These are phyloP conservation scores for Pyrrhosoma nymphula DNA, from an alignment of 2,888 invertebrate genomes.

Conservation along the genomic window DNA sequence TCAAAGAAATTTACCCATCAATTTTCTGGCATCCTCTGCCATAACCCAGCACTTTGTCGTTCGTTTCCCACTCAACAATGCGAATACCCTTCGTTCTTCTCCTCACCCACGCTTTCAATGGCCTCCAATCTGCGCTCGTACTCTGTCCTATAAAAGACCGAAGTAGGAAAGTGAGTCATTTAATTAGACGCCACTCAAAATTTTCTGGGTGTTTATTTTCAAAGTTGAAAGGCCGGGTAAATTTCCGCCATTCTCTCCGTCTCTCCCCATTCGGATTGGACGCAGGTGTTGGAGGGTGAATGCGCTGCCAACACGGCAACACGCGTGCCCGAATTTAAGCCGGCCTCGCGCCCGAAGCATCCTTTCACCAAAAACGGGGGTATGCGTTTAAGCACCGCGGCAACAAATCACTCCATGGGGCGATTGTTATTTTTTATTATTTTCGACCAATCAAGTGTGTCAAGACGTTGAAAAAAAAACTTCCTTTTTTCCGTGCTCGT, in stretches of 20 bases:
- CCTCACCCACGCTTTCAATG: too few species aligned
- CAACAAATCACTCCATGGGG: not conserved
- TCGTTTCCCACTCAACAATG: too few species aligned
- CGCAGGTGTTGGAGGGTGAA: not conserved
- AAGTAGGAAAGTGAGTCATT: not conserved
- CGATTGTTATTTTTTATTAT: not conserved
- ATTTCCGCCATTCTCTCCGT: not conserved
- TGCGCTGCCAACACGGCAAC: not conserved
- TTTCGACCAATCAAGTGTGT: not conserved
- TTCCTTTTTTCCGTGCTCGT: not conserved
- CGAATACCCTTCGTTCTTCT: too few species aligned
- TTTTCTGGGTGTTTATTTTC: not conserved
- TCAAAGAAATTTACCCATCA: too few species aligned
- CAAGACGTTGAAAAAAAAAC: not conserved
- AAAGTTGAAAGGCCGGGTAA: not conserved
- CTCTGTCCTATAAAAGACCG: too few species aligned
- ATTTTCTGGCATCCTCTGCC: too few species aligned
- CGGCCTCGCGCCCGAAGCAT: not conserved
- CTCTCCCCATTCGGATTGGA: not conserved
- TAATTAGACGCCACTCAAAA: not conserved
- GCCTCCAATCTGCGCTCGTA: not conserved
- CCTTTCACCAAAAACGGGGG: slow-evolving; percentile 14
- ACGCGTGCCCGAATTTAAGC: not conserved
- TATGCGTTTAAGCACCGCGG: not conserved
- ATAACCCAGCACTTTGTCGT: too few species aligned